These are phyloP conservation scores for Pollimyrus isidori DNA, from an alignment of 2,113 vertebrate species.

Conservation along the genomic window DNA sequence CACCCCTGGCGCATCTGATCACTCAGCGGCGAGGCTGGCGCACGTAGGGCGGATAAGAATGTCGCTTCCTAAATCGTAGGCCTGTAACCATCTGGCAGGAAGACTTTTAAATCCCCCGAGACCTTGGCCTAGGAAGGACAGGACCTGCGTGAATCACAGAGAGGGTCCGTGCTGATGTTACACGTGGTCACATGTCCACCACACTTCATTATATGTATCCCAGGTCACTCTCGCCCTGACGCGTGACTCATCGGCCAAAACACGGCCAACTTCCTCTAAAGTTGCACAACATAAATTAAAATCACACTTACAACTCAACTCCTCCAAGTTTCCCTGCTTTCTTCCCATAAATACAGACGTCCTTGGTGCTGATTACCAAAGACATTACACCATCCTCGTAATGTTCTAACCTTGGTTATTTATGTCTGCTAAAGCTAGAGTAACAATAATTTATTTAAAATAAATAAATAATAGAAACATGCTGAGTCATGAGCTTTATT, in stretches of 20 bases:
- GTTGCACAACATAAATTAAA: background rate
- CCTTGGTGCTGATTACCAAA: background rate
- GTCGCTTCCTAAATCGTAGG: background rate
- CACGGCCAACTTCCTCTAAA: background rate
- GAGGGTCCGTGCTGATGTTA: background rate
- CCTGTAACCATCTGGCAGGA: background rate
- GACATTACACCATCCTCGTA: background rate
- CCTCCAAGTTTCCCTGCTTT: background rate
- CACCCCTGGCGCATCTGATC: background rate
- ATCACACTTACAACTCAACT: background rate
- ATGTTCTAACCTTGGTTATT: background rate
- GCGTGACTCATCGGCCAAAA: background rate
- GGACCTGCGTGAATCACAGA: background rate
- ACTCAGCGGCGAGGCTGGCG: background rate
- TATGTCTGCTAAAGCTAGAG: background rate
- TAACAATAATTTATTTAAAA: background rate
- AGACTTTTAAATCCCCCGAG: background rate
- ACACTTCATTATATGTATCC: background rate
- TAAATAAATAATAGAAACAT: background rate
- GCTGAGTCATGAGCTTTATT: slow-evolving; percentile 7
- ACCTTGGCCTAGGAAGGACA: background rate
- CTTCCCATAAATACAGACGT: background rate
- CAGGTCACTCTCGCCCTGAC: background rate
- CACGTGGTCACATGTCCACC: background rate
- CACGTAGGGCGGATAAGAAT: background rate